These are phyloP conservation scores for Lethrus apterus DNA, from an alignment of 1,140 invertebrate genomes.

Conservation along the genomic window DNA sequence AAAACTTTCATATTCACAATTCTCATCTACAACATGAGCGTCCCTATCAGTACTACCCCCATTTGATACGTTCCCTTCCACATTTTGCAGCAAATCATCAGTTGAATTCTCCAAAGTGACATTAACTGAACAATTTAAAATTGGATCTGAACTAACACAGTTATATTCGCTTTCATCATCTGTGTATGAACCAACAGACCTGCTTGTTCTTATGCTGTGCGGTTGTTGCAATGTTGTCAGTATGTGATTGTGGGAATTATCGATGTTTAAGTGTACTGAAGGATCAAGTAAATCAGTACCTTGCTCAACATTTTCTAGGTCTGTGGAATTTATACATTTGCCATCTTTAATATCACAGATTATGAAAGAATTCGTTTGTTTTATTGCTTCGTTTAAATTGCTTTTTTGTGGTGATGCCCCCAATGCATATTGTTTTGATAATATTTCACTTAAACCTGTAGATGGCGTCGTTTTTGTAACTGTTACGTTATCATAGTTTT, in stretches of 20 bases:
- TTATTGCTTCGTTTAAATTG: conserved; percentile 13
- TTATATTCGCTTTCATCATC: conserved; percentile 5
- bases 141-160: conserved; percentile 24
- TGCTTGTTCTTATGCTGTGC: conserved; percentile 21
- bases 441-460: background rate
- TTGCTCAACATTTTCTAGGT: conserved; percentile 21
- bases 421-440: background rate
- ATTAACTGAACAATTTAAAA: background rate
- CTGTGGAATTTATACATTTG: conserved; percentile 12
- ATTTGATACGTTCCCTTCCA: conserved; percentile 2
- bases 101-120: background rate
- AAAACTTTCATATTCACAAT: background rate
- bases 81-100: conserved; percentile 3
- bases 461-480: too few relatives aligned
- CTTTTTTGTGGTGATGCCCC: conserved; percentile 6
- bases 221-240: background rate
- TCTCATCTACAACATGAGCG: background rate
- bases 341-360: conserved; percentile 11
- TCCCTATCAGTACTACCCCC: background rate
- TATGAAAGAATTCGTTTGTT: conserved; percentile 4
- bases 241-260: background rate
- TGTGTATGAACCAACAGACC: conserved; percentile 27
- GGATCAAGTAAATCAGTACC: conserved; percentile 22
- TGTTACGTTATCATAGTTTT: too few relatives aligned
- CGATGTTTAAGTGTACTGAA: background rate